phyloP scores from a whole-genome alignment of 2,888 invertebrate genomes.

The Podabrus alpinus region DNA sequence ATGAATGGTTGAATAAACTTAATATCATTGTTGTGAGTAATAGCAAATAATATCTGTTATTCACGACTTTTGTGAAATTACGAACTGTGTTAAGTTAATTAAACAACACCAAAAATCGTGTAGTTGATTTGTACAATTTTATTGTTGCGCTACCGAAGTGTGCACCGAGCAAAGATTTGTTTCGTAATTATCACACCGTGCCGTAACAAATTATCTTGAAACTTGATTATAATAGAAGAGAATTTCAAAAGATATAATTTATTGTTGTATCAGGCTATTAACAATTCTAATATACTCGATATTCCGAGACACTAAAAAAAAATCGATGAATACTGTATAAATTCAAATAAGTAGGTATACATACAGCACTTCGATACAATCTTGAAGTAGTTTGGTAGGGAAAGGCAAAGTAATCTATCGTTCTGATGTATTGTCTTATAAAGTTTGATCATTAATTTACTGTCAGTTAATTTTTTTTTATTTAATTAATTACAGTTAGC shows the following conservation, averaged over 20 bases:
- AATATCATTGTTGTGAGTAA: not conserved
- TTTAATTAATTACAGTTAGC: conserved; percentile 35
- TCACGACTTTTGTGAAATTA: not conserved
- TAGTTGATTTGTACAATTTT: not conserved
- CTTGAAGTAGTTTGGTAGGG: conserved; percentile 30
- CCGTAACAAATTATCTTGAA: conserved; percentile 34
- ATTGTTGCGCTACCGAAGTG: conserved; percentile 14
- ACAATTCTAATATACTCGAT: conserved; percentile 35
- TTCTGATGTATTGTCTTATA: conserved; percentile 35
- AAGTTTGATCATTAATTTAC: conserved; percentile 34
- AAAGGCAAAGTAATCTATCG: conserved; percentile 33
- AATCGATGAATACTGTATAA: conserved; percentile 37
- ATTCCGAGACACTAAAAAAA: conserved; percentile 29
- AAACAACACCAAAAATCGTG: conserved; percentile 2
- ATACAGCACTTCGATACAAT: conserved; percentile 28
- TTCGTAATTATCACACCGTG: conserved; percentile 30
- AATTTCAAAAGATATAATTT: conserved; percentile 39
- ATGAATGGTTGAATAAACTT: not conserved
- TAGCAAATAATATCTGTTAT: conserved; percentile 1
- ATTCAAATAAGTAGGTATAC: conserved; percentile 33
- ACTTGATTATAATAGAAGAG: conserved; percentile 36
- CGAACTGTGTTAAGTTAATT: not conserved
- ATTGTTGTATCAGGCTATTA: conserved; percentile 34
- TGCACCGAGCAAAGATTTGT: conserved; percentile 11
- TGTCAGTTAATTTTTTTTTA: conserved; percentile 28